Evolutionary conservation across 2,113 vertebrate genomes (phyloP).

Genomic region (Abramis brama): DNA sequence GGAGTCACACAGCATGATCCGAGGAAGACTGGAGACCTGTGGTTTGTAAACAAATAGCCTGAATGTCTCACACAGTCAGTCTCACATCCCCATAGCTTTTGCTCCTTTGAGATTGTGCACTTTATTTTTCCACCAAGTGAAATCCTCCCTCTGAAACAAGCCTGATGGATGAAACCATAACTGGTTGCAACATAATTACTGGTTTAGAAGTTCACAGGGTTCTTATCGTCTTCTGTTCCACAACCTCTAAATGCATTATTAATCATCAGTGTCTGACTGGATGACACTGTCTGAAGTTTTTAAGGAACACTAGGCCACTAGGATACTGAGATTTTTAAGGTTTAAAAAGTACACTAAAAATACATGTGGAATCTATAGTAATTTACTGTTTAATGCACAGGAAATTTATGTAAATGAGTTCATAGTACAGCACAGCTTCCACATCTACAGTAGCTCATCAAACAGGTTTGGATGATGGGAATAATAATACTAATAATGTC

Average conservation of each 20-base stretch:
- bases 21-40: conserved; percentile 51
- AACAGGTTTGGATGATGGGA: too few relatives aligned
- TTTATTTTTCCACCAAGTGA: conserved; percentile 64
- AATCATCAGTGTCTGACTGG: conserved; percentile 50
- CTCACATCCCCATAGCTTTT: conserved; percentile 52
- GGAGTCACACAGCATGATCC: conserved; percentile 53
- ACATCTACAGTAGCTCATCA: too few relatives aligned
- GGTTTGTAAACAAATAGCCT: conserved; percentile 59
- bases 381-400: too few relatives aligned
- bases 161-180: conserved; percentile 59
- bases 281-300: background rate
- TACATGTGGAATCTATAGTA: too few relatives aligned
- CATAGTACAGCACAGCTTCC: too few relatives aligned
- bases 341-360: too few relatives aligned
- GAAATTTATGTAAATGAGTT: too few relatives aligned
- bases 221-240: conserved; percentile 54
- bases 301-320: background rate
- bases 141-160: conserved; percentile 49
- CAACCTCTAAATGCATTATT: conserved; percentile 56
- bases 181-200: conserved; percentile 60
- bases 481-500: too few relatives aligned
- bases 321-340: background rate
- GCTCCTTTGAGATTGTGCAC: conserved; percentile 46
- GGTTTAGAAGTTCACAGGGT: conserved; percentile 58
- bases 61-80: conserved; percentile 61